Evolutionary conservation across 2,113 vertebrate genomes (phyloP).

Genomic region (Coryphaenoides rupestris): DNA sequence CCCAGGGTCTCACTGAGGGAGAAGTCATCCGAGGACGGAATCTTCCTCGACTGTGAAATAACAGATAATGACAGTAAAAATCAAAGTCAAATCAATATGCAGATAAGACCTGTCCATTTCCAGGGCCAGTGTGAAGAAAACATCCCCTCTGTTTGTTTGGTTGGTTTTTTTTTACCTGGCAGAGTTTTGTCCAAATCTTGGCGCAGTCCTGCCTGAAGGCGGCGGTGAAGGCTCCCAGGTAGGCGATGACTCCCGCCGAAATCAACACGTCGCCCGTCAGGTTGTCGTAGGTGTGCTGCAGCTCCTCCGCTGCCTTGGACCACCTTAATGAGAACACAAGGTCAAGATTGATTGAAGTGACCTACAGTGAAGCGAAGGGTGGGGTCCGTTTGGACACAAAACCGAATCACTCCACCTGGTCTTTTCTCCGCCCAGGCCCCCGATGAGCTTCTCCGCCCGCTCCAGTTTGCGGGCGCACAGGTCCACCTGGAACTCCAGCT

Average conservation of each 20-base stretch:
- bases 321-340: constrained; percentile 74
- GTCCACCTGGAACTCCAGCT: constrained; percentile 88
- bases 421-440: constrained; percentile 94
- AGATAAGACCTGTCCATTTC: not conserved
- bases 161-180: constrained; percentile 83
- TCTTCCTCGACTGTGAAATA: constrained; percentile 76
- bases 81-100: not conserved
- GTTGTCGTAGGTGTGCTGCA: constrained; percentile 90
- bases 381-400: too few species aligned
- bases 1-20: constrained; percentile 90
- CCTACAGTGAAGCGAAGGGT: too few species aligned
- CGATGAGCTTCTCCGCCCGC: constrained; percentile 90
- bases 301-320: constrained; percentile 87
- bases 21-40: constrained; percentile 90
- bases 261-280: constrained; percentile 91
- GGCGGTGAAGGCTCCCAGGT: constrained; percentile 90
- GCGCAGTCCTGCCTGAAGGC: constrained; percentile 85
- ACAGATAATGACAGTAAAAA: not conserved
- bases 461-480: constrained; percentile 91
- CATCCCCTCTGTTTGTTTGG: not conserved
- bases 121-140: not conserved
- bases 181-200: constrained; percentile 84
- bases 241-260: constrained; percentile 94
- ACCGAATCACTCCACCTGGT: constrained; percentile 73
- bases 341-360: not conserved